A percentile compares a stretch with the other conserved stretches of the same genome.
Conservation (phyloP, 2,113 vertebrate species). For the Neopipo cinnamomea region DNA sequence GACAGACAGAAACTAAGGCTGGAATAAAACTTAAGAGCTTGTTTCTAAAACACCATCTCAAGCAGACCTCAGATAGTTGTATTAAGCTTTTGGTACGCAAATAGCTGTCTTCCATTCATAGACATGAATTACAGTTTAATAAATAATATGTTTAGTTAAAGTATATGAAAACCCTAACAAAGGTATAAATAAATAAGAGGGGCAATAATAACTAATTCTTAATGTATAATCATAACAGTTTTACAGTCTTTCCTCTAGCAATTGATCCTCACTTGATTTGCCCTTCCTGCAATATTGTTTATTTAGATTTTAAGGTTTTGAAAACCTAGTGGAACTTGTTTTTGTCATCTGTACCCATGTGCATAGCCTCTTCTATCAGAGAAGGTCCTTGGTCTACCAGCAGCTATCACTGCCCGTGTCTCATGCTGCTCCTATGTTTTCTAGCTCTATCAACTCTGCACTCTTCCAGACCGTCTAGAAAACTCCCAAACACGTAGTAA, state of each 20-base stretch:
- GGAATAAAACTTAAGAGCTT: neutral
- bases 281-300: neutral
- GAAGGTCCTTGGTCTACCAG: neutral
- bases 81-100: neutral
- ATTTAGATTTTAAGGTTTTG: neutral
- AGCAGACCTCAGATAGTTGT: neutral
- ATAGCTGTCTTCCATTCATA: neutral
- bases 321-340: neutral
- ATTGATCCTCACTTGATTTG: neutral
- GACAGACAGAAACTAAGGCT: neutral
- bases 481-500: neutral
- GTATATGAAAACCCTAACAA: neutral
- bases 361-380: neutral
- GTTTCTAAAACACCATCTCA: neutral
- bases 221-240: neutral
- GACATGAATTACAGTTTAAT: neutral
- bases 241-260: neutral
- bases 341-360: neutral
- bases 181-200: neutral
- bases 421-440: neutral
- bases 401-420: neutral
- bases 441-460: neutral
- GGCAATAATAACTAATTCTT: neutral
- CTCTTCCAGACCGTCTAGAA: neutral
- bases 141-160: neutral